phyloP scores from a whole-genome alignment of 1,140 invertebrate species.

The Phenacoccus solenopsis region DNA sequence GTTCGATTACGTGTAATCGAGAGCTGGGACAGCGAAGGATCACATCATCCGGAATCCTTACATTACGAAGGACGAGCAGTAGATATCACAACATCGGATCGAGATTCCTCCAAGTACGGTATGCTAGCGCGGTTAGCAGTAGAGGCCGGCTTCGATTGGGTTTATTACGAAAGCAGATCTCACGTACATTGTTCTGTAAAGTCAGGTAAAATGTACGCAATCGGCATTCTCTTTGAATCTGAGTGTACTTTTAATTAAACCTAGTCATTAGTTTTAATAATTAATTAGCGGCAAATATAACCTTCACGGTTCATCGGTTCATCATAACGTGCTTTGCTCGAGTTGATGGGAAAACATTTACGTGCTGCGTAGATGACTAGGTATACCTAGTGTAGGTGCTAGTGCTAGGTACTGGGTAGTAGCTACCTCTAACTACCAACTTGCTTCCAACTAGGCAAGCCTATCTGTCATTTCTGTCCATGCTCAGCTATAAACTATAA shows the following conservation, averaged over 20 bases:
- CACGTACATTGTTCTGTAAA: constrained; percentile 96
- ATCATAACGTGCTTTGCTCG: background rate
- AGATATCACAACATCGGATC: constrained; percentile 87
- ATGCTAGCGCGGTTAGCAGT: constrained; percentile 91
- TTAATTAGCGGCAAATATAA: background rate
- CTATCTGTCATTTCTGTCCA: too few species aligned
- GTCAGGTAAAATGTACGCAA: constrained; percentile 60
- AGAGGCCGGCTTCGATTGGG: constrained; percentile 97
- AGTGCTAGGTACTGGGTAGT: too few species aligned
- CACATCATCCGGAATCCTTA: constrained; percentile 65
- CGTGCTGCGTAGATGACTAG: too few species aligned
- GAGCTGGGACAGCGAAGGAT: constrained; percentile 83
- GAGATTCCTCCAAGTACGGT: constrained; percentile 83
- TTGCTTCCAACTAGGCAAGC: too few species aligned
- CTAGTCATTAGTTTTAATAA: constrained; percentile 8
- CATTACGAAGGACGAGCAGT: constrained; percentile 94
- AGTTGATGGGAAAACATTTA: background rate
- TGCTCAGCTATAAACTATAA: too few species aligned
- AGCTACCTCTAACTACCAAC: too few species aligned
- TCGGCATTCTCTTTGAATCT: constrained; percentile 10
- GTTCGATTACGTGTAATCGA: constrained; percentile 83
- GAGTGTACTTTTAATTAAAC: constrained; percentile 12
- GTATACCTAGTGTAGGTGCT: too few species aligned
- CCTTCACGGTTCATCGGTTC: background rate
- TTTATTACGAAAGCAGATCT: constrained; percentile 85